phyloP scores from a whole-genome alignment of 2,888 invertebrate genomes.

The Erebia palarica region DNA sequence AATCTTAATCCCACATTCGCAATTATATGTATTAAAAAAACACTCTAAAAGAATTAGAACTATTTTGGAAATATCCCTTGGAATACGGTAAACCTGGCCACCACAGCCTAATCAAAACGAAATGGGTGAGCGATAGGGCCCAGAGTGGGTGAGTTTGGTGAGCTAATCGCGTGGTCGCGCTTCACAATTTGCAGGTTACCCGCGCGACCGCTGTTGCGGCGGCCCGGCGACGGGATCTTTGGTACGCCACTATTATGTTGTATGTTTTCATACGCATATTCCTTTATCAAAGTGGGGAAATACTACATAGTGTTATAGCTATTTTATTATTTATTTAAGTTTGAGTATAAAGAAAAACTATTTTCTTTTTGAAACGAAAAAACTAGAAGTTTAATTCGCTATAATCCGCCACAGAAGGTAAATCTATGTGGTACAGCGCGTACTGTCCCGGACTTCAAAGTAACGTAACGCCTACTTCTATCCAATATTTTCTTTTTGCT shows the following conservation, averaged over 20 bases:
- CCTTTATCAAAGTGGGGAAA: not conserved
- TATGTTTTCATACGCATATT: constrained; percentile 31
- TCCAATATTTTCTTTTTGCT: too few species aligned
- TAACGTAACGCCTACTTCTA: too few species aligned
- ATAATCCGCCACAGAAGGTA: too few species aligned
- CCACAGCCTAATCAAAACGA: constrained; percentile 34
- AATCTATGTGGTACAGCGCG: too few species aligned
- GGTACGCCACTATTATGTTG: constrained; percentile 42
- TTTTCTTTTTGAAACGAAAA: too few species aligned
- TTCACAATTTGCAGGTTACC: constrained; percentile 66
- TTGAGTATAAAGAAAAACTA: too few species aligned
- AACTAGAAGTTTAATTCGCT: too few species aligned
- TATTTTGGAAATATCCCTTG: not conserved
- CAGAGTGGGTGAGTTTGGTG: constrained; percentile 42
- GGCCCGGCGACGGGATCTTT: constrained; percentile 42
- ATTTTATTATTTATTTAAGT: not conserved
- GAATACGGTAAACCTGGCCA: constrained; percentile 22
- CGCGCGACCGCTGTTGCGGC: constrained; percentile 51
- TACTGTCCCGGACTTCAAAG: too few species aligned
- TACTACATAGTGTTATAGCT: not conserved
- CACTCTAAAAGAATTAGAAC: constrained; percentile 6
- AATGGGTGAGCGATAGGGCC: constrained; percentile 31
- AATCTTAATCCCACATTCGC: too few species aligned
- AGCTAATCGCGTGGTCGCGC: constrained; percentile 62
- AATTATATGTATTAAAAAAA: not conserved